Evolutionary conservation across 2,888 invertebrate species (phyloP), one percentile per base, ranked within the genome.

Genomic region (Tridacna gigas): DNA sequence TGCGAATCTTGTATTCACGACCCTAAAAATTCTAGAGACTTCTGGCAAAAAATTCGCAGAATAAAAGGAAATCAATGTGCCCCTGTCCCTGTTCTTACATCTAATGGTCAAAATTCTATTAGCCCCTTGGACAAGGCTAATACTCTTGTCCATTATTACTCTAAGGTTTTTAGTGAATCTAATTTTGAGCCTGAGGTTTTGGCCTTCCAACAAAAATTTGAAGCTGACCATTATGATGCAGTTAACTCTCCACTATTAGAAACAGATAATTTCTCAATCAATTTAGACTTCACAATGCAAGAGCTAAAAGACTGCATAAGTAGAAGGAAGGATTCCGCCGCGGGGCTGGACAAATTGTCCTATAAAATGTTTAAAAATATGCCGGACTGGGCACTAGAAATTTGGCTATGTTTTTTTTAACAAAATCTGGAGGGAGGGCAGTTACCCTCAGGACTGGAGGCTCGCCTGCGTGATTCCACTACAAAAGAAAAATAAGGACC

Each of bases 401-500:
- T 37, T 2, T 67, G 67, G 67, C 20, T 67, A 9, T 45, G 20
- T n/a, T 20, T 67, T 67, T 45, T 67, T 67, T 45, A 67, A 67
- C n/a, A 65, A 22, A 11, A 25, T 69, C 22, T 73, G 73, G 73
- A 47, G 18, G 25, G n/a, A 7, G 56, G 74, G 25, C 15, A n/a
- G 13, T 13, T 77, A 66, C 37, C 74, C 66, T n/a, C 22, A 22
- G 48, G 76, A 18, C 25, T 80, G 76, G 71, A 76, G 48, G 25
- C 60, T 75, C 37, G 80, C 76, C 20, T 75, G 75, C 71, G 51
- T 80, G n/a, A 75, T 80, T 20, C 80, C 74, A 18, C 22, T 73
- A 73, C 56, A n/a, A n/a, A n/a, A n/a, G n/a, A n/a, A n/a, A n/a
- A n/a, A n/a, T n/a, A n/a, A n/a, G n/a, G n/a, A n/a, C n/a, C n/a